Conservation (phyloP, 2,113 vertebrate species). For the Upupa epops region DNA sequence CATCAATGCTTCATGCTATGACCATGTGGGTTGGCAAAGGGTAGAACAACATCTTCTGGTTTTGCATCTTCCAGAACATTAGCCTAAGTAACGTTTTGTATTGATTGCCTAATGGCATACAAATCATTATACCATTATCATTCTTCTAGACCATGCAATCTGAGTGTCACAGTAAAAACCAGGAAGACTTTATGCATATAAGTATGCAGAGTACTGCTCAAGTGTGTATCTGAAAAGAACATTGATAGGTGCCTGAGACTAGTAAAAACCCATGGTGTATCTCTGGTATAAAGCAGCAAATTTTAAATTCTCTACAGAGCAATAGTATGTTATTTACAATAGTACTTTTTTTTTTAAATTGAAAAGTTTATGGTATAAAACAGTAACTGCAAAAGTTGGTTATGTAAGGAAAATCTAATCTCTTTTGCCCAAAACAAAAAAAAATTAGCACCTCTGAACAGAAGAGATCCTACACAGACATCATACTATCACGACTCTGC, state of each 20-base stretch:
- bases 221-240: background rate
- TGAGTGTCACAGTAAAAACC: background rate
- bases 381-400: background rate
- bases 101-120: background rate
- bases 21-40: rapidly evolving
- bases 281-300: background rate
- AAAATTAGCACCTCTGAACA: background rate
- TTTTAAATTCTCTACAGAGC: background rate
- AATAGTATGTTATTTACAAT: background rate
- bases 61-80: background rate
- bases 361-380: background rate
- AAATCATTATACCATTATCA: background rate
- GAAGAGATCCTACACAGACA: background rate
- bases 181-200: background rate
- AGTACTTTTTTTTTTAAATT: background rate
- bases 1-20: background rate
- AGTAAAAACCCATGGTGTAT: background rate
- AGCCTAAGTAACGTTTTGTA: background rate
- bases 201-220: background rate
- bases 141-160: background rate
- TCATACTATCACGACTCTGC: background rate
- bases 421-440: background rate
- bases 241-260: background rate
- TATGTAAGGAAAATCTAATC: background rate
- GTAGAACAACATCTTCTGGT: background rate